Conservation (phyloP, 2,797 vertebrate genomes). For the Acrossocheilus fasciatus region DNA sequence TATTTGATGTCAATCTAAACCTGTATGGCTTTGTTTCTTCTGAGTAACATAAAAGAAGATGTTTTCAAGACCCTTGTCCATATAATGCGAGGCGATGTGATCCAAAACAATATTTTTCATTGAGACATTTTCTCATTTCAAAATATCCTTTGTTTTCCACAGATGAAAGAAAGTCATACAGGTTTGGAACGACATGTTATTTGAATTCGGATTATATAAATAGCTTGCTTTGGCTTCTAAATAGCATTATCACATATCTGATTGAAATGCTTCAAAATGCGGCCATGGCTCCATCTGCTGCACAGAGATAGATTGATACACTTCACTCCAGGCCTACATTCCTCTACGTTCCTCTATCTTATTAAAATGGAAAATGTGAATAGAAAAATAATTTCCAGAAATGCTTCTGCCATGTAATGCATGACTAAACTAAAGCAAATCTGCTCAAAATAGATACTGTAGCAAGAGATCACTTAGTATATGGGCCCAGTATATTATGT, state of each 20-base stretch:
- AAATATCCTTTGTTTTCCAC: not conserved
- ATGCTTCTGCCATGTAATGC: not conserved
- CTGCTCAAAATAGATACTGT: constrained; percentile 18
- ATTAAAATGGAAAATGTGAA: not conserved
- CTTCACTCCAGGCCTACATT: constrained; percentile 19
- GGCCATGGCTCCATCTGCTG: constrained; percentile 65
- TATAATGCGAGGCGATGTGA: not conserved
- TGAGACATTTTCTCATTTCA: not conserved
- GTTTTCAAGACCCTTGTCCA: not conserved
- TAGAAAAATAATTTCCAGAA: not conserved
- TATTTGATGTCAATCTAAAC: not conserved
- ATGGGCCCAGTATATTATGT: constrained; percentile 9
- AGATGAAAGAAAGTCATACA: not conserved
- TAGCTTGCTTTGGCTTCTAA: constrained; percentile 13
- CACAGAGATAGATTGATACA: constrained; percentile 46
- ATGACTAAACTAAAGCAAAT: constrained; percentile 1
- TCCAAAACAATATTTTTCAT: not conserved
- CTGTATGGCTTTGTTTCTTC: not conserved
- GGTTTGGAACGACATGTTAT: not conserved
- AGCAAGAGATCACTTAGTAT: constrained; percentile 23
- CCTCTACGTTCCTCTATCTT: not conserved
- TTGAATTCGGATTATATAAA: constrained; percentile 16
- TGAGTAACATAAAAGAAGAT: not conserved
- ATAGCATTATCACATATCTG: constrained; percentile 7
- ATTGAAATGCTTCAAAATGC: constrained; percentile 40